phyloP scores from a whole-genome alignment of 2,888 invertebrate genomes.

The Coelogynopora nodosa region DNA sequence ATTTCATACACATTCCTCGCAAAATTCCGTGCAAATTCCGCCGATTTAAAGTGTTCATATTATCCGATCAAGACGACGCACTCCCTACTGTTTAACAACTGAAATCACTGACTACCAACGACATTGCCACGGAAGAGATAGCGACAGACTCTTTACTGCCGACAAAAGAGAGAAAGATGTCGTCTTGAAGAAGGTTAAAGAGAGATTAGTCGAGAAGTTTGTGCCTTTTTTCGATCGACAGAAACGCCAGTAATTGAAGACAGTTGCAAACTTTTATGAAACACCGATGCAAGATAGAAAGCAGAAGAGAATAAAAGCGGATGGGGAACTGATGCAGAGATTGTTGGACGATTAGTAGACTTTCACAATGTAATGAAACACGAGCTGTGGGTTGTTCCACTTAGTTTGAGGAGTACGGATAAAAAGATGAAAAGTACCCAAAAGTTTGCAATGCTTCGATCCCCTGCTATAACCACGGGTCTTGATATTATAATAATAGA shows the following conservation, averaged over 20 bases:
- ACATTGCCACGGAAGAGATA: background rate
- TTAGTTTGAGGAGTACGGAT: constrained; percentile 12
- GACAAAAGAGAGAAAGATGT: constrained; percentile 1
- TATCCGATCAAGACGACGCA: background rate
- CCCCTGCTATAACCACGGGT: background rate
- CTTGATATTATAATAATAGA: background rate
- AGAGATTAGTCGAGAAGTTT: constrained; percentile 15
- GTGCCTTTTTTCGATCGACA: constrained; percentile 4
- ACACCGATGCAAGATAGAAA: constrained; percentile 19
- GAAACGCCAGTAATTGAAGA: constrained; percentile 8
- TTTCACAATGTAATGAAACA: constrained; percentile 11
- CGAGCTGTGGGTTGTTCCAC: background rate
- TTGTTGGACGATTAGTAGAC: background rate
- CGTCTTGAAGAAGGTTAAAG: background rate
- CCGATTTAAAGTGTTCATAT: no score
- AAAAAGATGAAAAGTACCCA: background rate
- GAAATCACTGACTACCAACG: background rate
- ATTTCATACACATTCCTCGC: no score
- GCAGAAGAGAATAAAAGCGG: constrained; percentile 12
- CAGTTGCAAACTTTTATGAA: background rate
- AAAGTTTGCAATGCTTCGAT: background rate
- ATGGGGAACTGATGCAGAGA: background rate
- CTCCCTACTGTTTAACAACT: background rate
- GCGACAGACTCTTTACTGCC: background rate
- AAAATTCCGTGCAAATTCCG: no score